Percentiles rank a stretch among this genome's conserved stretches.
phyloP scores from a whole-genome alignment of 2,888 invertebrate genomes.

The Phortica okadai region DNA sequence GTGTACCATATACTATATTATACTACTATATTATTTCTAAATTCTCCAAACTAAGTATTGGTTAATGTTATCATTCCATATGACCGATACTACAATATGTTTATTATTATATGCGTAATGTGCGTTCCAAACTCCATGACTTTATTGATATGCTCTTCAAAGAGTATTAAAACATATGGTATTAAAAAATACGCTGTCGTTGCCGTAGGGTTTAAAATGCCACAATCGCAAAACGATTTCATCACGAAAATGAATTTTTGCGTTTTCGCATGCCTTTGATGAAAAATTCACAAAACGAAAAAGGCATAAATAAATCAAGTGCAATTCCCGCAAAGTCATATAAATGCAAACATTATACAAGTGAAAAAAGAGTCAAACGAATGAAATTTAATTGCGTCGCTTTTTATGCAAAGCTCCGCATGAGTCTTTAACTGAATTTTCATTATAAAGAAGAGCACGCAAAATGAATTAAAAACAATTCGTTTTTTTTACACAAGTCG shows the following conservation, averaged over 20 bases:
- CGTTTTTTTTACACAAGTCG: too few species aligned
- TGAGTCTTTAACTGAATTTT: not conserved
- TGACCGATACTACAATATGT: too few species aligned
- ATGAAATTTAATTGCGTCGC: not conserved
- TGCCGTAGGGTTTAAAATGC: not conserved
- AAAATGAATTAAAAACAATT: not conserved
- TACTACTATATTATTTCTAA: too few species aligned
- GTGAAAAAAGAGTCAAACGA: not conserved
- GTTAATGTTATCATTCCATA: too few species aligned
- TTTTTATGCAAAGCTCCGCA: not conserved
- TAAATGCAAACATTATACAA: not conserved
- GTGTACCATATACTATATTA: too few species aligned
- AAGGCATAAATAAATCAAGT: constrained; percentile 21
- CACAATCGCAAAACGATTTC: not conserved
- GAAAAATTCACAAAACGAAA: not conserved
- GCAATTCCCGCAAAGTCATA: not conserved
- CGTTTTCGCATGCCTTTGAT: constrained; percentile 8
- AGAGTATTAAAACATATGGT: not conserved
- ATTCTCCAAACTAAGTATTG: too few species aligned
- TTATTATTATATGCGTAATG: not conserved
- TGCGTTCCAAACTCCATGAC: not conserved
- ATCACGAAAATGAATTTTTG: constrained; percentile 7
- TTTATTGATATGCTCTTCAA: not conserved
- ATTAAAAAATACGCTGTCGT: not conserved
- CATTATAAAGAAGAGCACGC: not conserved